Evolutionary conservation across 2,113 vertebrate species (phyloP).

Genomic region (Sterna hirundo): DNA sequence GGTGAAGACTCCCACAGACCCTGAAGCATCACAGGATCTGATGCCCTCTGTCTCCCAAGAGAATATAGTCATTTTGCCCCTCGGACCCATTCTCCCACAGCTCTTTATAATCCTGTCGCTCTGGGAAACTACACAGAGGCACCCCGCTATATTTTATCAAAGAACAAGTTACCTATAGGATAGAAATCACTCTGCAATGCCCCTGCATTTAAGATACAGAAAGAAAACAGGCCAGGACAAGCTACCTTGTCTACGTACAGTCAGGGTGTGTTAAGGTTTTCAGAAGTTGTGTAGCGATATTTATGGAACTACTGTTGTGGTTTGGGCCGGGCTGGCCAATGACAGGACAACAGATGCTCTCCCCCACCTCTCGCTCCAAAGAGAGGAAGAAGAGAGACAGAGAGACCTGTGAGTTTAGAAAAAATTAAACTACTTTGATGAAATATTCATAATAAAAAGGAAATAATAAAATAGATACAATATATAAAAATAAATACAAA

Average conservation of each 20-base stretch:
- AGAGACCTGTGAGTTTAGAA: too few species aligned
- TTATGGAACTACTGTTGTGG: not conserved
- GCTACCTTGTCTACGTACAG: not conserved
- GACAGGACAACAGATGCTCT: too few species aligned
- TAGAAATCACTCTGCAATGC: not conserved
- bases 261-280: not conserved
- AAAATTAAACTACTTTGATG: too few species aligned
- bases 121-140: not conserved
- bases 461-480: too few species aligned
- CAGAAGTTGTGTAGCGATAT: not conserved
- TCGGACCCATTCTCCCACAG: not conserved
- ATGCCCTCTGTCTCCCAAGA: not conserved
- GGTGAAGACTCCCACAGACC: not conserved
- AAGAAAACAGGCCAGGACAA: not conserved
- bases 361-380: too few species aligned
- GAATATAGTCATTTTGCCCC: not conserved
- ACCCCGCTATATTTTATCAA: accelerated
- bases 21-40: not conserved
- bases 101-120: not conserved
- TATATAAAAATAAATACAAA: too few species aligned
- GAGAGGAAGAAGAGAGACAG: too few species aligned
- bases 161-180: not conserved
- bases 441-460: too few species aligned
- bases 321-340: too few species aligned
- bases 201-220: not conserved